phyloP scores from a whole-genome alignment of 2,797 vertebrate species.

The Pygocentrus nattereri region DNA sequence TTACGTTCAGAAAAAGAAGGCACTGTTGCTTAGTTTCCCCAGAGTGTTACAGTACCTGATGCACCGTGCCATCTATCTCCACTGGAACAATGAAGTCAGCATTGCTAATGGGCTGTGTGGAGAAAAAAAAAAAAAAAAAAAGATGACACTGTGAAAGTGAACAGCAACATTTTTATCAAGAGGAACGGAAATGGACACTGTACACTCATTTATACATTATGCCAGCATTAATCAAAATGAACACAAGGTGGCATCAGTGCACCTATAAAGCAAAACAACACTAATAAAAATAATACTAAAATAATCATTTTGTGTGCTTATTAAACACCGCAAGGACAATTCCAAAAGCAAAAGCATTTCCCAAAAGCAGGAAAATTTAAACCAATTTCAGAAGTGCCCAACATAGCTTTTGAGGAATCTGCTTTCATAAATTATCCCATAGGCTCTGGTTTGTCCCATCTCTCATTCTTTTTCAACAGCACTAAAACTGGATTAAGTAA shows the following conservation, averaged over 20 bases:
- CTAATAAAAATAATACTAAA: neutral
- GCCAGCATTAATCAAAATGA: neutral
- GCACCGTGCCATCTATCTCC: conserved; percentile 97
- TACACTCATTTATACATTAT: neutral
- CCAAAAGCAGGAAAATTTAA: neutral
- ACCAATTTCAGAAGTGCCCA: conserved; percentile 12
- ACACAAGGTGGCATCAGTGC: conserved; percentile 53
- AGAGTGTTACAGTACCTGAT: conserved; percentile 86
- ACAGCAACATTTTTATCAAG: neutral
- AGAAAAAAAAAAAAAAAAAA: conserved; percentile 63
- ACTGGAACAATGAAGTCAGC: conserved; percentile 99
- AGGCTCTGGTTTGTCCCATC: neutral
- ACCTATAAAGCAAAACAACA: neutral
- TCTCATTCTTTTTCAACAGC: neutral
- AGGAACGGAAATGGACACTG: neutral
- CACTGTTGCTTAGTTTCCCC: no score
- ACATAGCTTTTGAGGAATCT: conserved; percentile 8
- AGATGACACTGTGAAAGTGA: neutral
- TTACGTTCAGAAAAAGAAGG: neutral
- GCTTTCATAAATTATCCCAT: neutral
- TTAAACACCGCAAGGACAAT: neutral
- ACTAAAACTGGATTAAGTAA: conserved; percentile 17
- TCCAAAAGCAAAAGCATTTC: neutral
- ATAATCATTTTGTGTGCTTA: neutral
- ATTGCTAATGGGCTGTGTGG: conserved; percentile 92